A percentile compares a stretch with the other conserved stretches of the same genome.
phyloP scores from a whole-genome alignment of 2,113 vertebrate species.

The Pardalotus punctatus region DNA sequence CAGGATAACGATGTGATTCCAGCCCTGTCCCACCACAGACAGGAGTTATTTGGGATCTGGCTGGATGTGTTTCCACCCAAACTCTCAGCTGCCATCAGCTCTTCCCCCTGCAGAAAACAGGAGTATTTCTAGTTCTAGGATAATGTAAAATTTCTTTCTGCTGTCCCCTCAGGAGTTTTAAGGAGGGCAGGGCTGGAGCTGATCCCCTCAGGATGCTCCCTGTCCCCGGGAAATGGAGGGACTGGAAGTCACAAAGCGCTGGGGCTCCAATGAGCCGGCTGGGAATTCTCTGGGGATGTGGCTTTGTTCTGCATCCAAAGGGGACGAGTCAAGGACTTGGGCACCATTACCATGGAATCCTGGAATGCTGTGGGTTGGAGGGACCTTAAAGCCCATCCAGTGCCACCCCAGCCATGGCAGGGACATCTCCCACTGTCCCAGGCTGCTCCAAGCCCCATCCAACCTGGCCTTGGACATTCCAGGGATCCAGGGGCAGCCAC shows the following conservation, averaged over 20 bases:
- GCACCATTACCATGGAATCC: neutral
- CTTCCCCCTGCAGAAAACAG: accelerated
- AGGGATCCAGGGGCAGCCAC: neutral
- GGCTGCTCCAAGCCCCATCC: neutral
- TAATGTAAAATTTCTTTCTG: neutral
- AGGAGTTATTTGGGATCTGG: neutral
- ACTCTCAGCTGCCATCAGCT: accelerated
- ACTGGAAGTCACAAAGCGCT: neutral
- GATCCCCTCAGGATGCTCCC: neutral
- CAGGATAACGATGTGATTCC: neutral
- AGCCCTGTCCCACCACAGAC: neutral
- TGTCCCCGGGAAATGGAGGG: neutral
- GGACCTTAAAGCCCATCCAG: neutral
- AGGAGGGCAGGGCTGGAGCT: neutral
- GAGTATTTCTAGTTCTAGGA: neutral
- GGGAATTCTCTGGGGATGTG: neutral
- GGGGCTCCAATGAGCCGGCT: neutral
- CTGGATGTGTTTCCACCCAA: neutral
- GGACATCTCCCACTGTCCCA: neutral
- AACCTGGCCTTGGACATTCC: neutral
- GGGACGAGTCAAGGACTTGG: neutral
- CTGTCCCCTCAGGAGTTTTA: neutral
- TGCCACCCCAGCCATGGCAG: neutral
- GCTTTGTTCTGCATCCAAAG: neutral
- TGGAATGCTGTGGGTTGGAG: neutral